These are phyloP conservation scores for Actenoides lindsayi DNA, from an alignment of 2,113 vertebrate species.

Conservation along the genomic window DNA sequence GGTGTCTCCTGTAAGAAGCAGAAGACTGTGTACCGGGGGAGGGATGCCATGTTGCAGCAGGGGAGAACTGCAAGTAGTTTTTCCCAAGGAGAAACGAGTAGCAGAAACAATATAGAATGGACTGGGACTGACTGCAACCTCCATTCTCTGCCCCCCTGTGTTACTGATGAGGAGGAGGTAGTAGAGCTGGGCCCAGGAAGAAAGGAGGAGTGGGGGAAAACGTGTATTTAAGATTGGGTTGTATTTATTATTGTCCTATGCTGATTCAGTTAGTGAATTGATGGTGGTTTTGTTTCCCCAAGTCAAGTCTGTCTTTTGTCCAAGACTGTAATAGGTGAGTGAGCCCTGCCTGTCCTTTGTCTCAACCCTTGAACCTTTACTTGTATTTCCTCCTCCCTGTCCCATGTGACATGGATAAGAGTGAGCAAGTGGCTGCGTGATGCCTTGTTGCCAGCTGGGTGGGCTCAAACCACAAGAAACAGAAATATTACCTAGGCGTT, in stretches of 20 bases:
- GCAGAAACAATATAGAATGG: background rate
- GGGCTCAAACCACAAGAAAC: background rate
- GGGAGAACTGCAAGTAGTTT: background rate
- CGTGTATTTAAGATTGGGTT: background rate
- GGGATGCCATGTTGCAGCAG: background rate
- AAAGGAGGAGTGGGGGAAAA: background rate
- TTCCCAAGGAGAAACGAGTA: background rate
- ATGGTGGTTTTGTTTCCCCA: background rate
- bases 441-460: background rate
- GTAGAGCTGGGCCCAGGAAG: background rate
- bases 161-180: background rate
- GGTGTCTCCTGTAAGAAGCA: background rate
- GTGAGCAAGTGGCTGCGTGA: background rate
- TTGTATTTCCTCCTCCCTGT: background rate
- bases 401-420: background rate
- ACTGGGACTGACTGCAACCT: background rate
- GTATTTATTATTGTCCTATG: background rate
- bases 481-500: background rate
- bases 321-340: background rate
- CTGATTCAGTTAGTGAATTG: background rate
- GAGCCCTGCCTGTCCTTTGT: background rate
- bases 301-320: background rate
- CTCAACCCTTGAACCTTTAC: background rate
- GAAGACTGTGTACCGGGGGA: background rate
- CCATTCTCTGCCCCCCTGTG: background rate